Conservation (phyloP, 2,797 vertebrate genomes). For the Pseudochaenichthys georgianus region DNA sequence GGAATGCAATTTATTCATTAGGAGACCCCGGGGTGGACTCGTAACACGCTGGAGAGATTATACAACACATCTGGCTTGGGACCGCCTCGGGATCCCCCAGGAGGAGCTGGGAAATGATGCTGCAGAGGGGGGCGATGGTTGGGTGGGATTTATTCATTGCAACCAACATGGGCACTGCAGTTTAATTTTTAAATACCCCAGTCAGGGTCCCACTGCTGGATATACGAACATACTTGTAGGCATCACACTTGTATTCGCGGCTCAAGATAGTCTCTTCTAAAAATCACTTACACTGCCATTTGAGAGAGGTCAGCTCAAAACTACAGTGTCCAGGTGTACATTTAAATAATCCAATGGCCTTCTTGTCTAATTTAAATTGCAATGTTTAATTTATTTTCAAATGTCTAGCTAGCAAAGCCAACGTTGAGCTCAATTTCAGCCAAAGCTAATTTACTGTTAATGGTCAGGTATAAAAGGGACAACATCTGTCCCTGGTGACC, state of each 20-base stretch:
- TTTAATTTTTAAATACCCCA: conserved; percentile 16
- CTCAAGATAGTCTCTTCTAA: conserved; percentile 26
- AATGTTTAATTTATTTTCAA: conserved; percentile 4
- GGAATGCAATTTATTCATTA: not conserved
- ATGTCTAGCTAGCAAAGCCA: conserved; percentile 19
- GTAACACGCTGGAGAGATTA: not conserved
- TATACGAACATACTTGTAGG: conserved; percentile 17
- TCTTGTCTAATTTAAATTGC: not conserved
- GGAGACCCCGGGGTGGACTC: not conserved
- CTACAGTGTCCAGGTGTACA: not conserved
- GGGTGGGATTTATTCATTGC: not conserved
- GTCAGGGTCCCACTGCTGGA: not conserved
- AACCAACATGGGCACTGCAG: not conserved
- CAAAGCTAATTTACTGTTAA: conserved; percentile 48
- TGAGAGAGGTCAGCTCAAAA: conserved; percentile 1
- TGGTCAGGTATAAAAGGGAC: conserved; percentile 26
- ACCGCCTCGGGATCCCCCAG: not conserved
- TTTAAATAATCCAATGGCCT: not conserved
- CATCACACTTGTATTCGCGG: not conserved
- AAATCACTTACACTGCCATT: conserved; percentile 14
- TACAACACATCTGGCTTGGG: not conserved
- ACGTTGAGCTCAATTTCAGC: conserved; percentile 16
- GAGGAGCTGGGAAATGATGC: conserved; percentile 7
- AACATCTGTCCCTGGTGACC: conserved; percentile 48
- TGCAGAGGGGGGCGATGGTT: not conserved